Base-by-base conservation (phyloP, 2,888 invertebrate genomes). In the Tipula unca region DNA sequence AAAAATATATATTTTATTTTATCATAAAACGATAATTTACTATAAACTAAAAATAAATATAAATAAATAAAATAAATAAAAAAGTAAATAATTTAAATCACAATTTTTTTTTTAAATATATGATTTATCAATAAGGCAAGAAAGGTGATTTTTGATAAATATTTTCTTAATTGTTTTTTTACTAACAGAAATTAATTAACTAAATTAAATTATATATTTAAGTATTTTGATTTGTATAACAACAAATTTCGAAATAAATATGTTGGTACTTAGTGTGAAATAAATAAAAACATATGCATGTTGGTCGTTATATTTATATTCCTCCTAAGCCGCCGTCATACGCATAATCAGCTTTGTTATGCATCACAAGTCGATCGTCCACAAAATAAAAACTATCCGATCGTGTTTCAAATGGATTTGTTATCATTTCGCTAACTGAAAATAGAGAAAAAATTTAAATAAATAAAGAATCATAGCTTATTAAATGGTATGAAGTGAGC, bases 321-420 rank as follows among this genome's bases (percentile, higher is more conserved):
- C 17, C 69, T 10, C 25, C 85, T 85, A 87, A 88, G 87, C 96
- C 96, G 86, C 97, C 97, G 89, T 98, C 96, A 91, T 98, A 99
- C 85, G 99, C 97, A 91, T 99, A 99, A 91, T 99, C 99, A 54
- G 99, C 99, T 92, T 99, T 99, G 92, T 99, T 99, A 92, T 99
- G 99, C 99, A 99, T 99, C 87, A 99, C 97, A 86, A 99, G 94
- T 89, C 94, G 94, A 91, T 98, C 97, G 91, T 99, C 98, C 86
- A 99, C 99, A 91, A 99, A 99, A 92, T 99, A 99, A 92, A 99
- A 99, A 89, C 98, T 98, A 92, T 99, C 99, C 0, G 99, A 99
- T 88, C 98, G 95, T 10, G 99, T 99, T 91, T 99, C 98, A 90
- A 98, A 99, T 20, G 99, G 99, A 89, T 95, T 94, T 42, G 95